Base-by-base conservation (phyloP, 92 coral and sea anemone species). In the Hydrozoanthus gracilis region DNA sequence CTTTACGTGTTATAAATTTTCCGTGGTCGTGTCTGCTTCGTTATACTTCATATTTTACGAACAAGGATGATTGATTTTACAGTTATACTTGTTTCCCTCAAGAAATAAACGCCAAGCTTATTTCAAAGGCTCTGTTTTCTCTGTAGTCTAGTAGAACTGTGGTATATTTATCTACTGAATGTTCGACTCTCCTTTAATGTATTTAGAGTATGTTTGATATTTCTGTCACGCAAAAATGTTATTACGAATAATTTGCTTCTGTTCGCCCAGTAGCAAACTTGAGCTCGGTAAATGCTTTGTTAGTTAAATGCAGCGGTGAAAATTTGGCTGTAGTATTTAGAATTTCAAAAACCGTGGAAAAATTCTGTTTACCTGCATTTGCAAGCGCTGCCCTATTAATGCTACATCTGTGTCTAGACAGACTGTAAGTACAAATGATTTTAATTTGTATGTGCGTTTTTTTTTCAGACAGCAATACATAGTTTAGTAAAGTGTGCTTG, bases 131-230 rank as follows among this genome's bases (percentile, higher is more conserved):
- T 27, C 0, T 0, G 39, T 2, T 27, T 27, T 27, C 39, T 27
- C 39, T 27, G 39, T 27, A 27, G 39, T 27, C 39, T 27, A 27
- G 2, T 27, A 27, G 39, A 27, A 27, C 39, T 27, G 39, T 27
- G 39, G 39, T 27, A 64, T 10, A 64, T n/a, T 64, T 64, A 64
- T n/a, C 3, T n/a, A 3, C 27, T 64, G 35, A n/a, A 61, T 7
- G 69, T 7, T n/a, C 69, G 9, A 64, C 35, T 64, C 11, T 61
- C 14, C n/a, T 61, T 61, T 61, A 13, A 14, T 9, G 11, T 74
- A 74, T 74, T 49, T 74, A 27, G 79, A 51, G 79, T 74, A 74
- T 74, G 79, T 74, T 49, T 74, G 79, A 74, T 44, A 74, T 74
- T 74, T 74, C 15, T 74, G 79, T 74, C 79, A 74, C 79, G 79